Base-by-base conservation (phyloP, 2,888 invertebrate species). In the Cataglyphis altisquamis region DNA sequence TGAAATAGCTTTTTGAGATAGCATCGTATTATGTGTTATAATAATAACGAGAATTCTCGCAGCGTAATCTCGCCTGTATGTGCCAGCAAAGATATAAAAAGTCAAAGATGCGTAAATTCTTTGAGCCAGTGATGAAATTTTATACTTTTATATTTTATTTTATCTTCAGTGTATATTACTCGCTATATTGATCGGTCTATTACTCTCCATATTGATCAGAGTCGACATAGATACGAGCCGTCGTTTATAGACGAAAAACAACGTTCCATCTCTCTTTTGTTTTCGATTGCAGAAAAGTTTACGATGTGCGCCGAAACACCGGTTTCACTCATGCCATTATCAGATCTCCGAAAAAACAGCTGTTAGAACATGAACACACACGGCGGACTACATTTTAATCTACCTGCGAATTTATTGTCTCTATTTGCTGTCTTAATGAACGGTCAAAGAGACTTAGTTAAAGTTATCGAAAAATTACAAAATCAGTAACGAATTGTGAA, bases 351-450 rank as follows among this genome's bases (percentile, higher is more conserved):
- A 77, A 48, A 77, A 48, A 48, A 77, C 67, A 67, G 39, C 68
- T 55, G 39, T 68, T 68, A 39, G 32, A 39, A 55, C 68, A 68
- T 55, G 67, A 67, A 77, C 55, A 55, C 75, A 64, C 36, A 41
- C n/a, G 36, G 25, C 39, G 18, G 1, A 25, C 39, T 63, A n/a
- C 67, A 75, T 77, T 77, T 77, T 77, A 55, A 77, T 77, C 39
- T 55, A 67, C 5, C 39, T 66, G 39, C 25, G 12, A 66, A 67
- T 52, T 15, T 25, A 55, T n/a, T n/a, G n/a, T n/a, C 9, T 77
- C 68, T 12, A 55, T 29, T 55, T 52, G 52, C n/a, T 12, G n/a
- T 25, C 67, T 55, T 77, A 67, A 77, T 39, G 25, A 12, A 39
- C 25, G 52, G 6, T 48, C 39, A 18, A 39, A 55, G 67, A 55